phyloP scores from a whole-genome alignment of 2,113 vertebrate species.

The Aramus guarauna region DNA sequence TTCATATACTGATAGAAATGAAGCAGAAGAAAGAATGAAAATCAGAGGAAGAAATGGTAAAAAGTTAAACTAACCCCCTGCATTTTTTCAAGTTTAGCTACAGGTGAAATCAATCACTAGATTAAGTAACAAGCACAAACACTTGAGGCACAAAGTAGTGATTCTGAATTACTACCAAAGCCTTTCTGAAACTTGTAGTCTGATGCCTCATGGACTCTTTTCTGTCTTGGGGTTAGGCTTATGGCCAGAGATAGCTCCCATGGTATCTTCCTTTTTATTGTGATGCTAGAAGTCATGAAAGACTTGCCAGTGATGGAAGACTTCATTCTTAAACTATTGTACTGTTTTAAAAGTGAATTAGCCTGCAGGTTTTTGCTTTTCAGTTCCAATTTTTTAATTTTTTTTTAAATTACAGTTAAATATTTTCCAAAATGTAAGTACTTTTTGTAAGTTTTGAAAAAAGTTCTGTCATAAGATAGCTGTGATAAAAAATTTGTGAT shows the following conservation, averaged over 20 bases:
- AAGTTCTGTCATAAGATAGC: neutral
- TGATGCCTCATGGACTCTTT: neutral
- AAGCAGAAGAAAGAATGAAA: neutral
- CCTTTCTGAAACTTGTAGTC: neutral
- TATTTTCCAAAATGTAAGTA: neutral
- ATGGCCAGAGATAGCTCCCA: neutral
- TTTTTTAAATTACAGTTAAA: neutral
- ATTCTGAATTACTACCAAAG: neutral
- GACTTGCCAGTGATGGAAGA: neutral
- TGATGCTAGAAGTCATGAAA: no score
- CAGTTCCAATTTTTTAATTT: neutral
- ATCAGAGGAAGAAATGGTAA: neutral
- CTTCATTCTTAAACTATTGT: neutral
- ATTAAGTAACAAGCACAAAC: neutral
- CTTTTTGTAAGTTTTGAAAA: neutral
- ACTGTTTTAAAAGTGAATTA: neutral
- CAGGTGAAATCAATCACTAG: neutral
- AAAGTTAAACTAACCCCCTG: neutral
- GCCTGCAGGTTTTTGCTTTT: neutral
- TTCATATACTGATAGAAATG: neutral
- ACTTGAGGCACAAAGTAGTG: neutral
- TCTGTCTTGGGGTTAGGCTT: neutral
- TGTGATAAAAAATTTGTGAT: neutral
- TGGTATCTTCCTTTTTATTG: neutral
- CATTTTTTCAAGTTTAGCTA: neutral